Percentiles rank a stretch among this genome's conserved stretches.
Conservation (phyloP, 2,797 vertebrate species). For the Hydrolagus colliei region DNA sequence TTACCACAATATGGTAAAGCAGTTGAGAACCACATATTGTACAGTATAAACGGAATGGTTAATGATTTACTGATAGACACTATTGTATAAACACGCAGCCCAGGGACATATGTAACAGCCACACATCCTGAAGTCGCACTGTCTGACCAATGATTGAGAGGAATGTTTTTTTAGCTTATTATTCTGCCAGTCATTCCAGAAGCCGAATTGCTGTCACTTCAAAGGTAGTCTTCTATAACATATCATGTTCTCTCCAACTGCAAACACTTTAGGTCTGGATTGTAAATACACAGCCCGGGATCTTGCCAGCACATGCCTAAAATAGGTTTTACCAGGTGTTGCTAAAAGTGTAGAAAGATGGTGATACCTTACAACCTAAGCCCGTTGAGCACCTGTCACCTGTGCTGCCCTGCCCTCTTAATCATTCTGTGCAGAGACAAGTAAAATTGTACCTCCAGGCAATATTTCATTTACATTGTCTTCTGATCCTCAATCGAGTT, state of each 20-base stretch:
- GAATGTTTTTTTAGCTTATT: constrained; percentile 26
- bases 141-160: not conserved
- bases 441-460: constrained; percentile 22
- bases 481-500: not conserved
- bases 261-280: not conserved
- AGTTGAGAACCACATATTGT: constrained; percentile 1
- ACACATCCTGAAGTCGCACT: not conserved
- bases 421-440: not conserved
- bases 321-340: constrained; percentile 25
- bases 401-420: constrained; percentile 26
- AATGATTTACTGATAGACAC: constrained; percentile 13
- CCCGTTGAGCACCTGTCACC: constrained; percentile 14
- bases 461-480: constrained; percentile 17
- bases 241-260: not conserved
- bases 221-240: not conserved
- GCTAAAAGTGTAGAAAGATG: constrained; percentile 5
- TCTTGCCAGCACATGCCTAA: constrained; percentile 8
- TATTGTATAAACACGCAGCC: not conserved
- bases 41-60: not conserved
- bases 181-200: constrained; percentile 15
- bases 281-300: not conserved
- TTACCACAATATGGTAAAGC: not conserved
- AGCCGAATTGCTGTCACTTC: constrained; percentile 2
- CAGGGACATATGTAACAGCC: not conserved
- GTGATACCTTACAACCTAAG: not conserved